Percentiles rank a stretch among this genome's conserved stretches.
These are phyloP conservation scores for Drosophila setosimentum DNA, from an alignment of 2,888 invertebrate species.

Conservation along the genomic window DNA sequence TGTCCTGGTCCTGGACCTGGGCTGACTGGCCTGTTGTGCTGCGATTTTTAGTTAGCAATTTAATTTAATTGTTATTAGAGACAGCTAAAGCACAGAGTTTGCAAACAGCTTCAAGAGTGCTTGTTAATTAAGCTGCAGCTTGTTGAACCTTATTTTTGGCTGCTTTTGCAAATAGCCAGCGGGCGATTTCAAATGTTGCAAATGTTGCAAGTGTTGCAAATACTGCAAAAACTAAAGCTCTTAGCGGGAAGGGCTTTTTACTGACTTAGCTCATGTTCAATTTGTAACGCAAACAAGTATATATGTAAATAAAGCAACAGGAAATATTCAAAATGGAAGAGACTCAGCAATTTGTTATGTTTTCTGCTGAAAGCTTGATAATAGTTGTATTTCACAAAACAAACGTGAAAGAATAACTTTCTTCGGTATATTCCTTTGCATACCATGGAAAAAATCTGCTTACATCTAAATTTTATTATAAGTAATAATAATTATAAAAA, in stretches of 20 bases:
- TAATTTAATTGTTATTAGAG: slow-evolving; percentile 76
- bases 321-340: neutral
- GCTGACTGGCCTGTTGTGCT: slow-evolving; percentile 41
- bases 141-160: slow-evolving; percentile 35
- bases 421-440: neutral
- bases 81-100: slow-evolving; percentile 45
- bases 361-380: neutral
- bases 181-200: neutral
- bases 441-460: neutral
- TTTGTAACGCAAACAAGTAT: neutral
- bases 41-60: slow-evolving; percentile 62
- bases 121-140: slow-evolving; percentile 70
- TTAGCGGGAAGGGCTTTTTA: neutral
- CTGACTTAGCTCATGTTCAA: neutral
- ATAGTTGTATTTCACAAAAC: neutral
- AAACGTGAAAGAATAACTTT: neutral
- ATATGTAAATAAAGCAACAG: neutral
- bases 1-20: slow-evolving; percentile 9
- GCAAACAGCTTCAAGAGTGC: slow-evolving; percentile 49
- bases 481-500: neutral
- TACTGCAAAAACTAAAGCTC: neutral
- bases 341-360: neutral
- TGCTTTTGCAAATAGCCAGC: slow-evolving; percentile 9
- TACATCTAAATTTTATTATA: neutral
- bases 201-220: neutral